A percentile compares a stretch with the other conserved stretches of the same genome.
These are phyloP conservation scores for Mystacides longicornis DNA, from an alignment of 2,888 invertebrate species.

Conservation along the genomic window DNA sequence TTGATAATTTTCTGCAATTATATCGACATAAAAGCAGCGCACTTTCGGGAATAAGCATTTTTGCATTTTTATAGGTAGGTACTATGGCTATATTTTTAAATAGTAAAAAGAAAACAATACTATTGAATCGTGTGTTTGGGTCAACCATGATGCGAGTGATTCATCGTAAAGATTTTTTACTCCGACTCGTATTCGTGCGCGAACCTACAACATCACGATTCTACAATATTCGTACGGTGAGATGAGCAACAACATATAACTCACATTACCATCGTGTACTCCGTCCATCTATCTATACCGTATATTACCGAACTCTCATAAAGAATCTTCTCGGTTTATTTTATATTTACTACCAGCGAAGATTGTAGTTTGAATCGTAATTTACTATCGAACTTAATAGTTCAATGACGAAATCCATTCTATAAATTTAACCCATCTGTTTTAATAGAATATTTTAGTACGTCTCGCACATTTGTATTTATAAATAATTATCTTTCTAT, in stretches of 20 bases:
- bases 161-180: neutral
- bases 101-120: no score
- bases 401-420: constrained; percentile 1
- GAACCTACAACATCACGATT: constrained; percentile 1
- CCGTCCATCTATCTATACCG: neutral
- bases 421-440: neutral
- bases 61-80: no score
- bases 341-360: neutral
- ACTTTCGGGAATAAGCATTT: no score
- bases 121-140: no score
- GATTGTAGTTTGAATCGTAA: neutral
- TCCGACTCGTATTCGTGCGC: neutral
- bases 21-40: no score
- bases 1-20: no score
- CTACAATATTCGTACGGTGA: neutral
- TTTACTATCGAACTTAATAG: neutral
- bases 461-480: no score
- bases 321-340: neutral
- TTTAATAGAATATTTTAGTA: no score
- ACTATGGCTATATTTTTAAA: no score
- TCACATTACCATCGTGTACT: neutral
- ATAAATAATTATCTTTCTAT: no score
- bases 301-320: neutral
- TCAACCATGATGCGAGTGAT: neutral
- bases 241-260: no score